Evolutionary conservation across 35 echinoderm and acorn worm genomes (phyloP), one percentile per base, ranked within the genome.

Genomic region (Apostichopus parvimensis): DNA sequence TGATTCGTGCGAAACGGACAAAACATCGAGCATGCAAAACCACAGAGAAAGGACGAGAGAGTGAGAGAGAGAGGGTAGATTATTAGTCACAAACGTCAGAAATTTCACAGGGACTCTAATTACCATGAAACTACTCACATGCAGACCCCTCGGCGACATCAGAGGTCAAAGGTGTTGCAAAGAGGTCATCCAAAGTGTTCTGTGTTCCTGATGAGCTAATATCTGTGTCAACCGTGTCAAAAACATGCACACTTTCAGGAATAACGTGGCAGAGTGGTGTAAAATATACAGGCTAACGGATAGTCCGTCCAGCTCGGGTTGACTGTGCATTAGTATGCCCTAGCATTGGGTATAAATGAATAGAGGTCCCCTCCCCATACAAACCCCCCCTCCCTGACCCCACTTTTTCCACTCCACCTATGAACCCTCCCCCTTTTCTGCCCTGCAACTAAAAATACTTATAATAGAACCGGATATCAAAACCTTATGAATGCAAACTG

Each of bases 81-180:
- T 14, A 20, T 75, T 75, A 75, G 21, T 75, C 71, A 75, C 71
- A 7, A 18, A 61, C 7, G 7, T 12, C 58, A 61, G 58, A 61
- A 61, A 61, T 61, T n/a, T 61, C 7, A 61, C 12, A 9, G 78
- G 77, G 78, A 5, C 81, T 60, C 81, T 58, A 56, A 9, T 13
- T 13, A 7, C 14, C 71, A 75, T 60, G 5, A 84, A 59, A 25
- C 81, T 88, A 88, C 86, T 88, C 86, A 88, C 86, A 88, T 88
- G 86, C 86, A 52, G 86, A 88, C 86, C 86, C 64, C 68, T 88
- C 86, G 72, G 61, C 34, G 62, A 84, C 81, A 84, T 84, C 81
- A 58, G 86, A 75, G 86, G 86, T 88, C 86, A 88, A 88, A 75
- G 86, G 86, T 87, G 85, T 22, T 84, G 61, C 86, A 88, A 88